phyloP scores from a whole-genome alignment of 2,888 invertebrate genomes.

The Drosophila peninsularis region DNA sequence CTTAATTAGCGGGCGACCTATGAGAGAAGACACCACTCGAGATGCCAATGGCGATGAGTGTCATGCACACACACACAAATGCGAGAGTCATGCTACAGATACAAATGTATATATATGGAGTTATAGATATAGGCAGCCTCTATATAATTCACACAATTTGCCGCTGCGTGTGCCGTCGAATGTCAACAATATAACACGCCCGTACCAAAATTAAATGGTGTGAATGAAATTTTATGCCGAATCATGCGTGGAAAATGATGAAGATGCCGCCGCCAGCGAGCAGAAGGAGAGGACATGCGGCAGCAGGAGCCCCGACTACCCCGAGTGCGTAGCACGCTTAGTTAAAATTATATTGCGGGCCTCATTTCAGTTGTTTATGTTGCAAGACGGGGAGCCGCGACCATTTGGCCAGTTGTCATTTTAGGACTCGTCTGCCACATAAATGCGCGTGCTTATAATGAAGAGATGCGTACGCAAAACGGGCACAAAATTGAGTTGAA shows the following conservation, averaged over 20 bases:
- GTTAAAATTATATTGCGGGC: slow-evolving; percentile 66
- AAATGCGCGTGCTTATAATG: slow-evolving; percentile 51
- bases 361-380: slow-evolving; percentile 77
- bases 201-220: slow-evolving; percentile 75
- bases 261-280: slow-evolving; percentile 59
- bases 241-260: slow-evolving; percentile 80
- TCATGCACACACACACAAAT: slow-evolving; percentile 36
- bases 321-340: slow-evolving; percentile 57
- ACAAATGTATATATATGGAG: background rate
- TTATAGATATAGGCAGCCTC: slow-evolving; percentile 36
- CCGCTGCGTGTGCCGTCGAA: slow-evolving; percentile 68
- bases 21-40: slow-evolving; percentile 7
- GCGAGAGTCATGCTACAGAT: slow-evolving; percentile 4
- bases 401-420: slow-evolving; percentile 48
- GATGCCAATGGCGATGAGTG: slow-evolving; percentile 41
- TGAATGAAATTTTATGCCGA: slow-evolving; percentile 81
- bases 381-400: slow-evolving; percentile 21
- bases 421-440: slow-evolving; percentile 40
- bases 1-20: slow-evolving; percentile 74
- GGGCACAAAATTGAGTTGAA: slow-evolving; percentile 69
- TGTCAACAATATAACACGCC: slow-evolving; percentile 68
- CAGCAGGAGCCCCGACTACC: background rate
- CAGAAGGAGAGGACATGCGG: background rate
- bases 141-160: slow-evolving; percentile 75
- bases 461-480: slow-evolving; percentile 72